phyloP scores from a whole-genome alignment of 1,140 invertebrate species.

The Dendrolimus kikuchii region DNA sequence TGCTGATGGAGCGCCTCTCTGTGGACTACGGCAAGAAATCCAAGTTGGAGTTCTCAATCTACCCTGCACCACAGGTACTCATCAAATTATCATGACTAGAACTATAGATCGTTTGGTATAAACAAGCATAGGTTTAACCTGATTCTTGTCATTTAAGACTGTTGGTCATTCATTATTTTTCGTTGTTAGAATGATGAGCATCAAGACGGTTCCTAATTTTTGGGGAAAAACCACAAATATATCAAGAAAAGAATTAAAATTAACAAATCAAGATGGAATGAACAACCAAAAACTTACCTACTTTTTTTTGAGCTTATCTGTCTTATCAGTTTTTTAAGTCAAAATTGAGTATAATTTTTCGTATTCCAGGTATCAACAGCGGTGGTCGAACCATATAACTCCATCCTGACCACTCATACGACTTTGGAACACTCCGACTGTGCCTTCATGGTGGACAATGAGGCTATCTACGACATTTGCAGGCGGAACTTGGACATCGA shows the following conservation, averaged over 20 bases:
- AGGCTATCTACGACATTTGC: conserved; percentile 94
- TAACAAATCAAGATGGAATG: too few relatives aligned
- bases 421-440: conserved; percentile 87
- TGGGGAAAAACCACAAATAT: too few relatives aligned
- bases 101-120: too few relatives aligned
- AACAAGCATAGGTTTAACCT: too few relatives aligned
- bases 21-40: conserved; percentile 88
- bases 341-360: not conserved
- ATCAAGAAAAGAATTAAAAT: too few relatives aligned
- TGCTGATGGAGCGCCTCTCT: conserved; percentile 86
- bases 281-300: too few relatives aligned
- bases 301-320: too few relatives aligned
- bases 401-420: conserved; percentile 85
- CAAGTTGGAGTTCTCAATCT: conserved; percentile 88
- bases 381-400: conserved; percentile 91
- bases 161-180: too few relatives aligned
- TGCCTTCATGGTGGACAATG: conserved; percentile 92
- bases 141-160: too few relatives aligned
- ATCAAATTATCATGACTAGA: not conserved
- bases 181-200: too few relatives aligned
- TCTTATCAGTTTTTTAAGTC: not conserved
- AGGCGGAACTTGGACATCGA: conserved; percentile 90
- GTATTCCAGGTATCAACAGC: conserved; percentile 79
- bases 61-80: conserved; percentile 87
- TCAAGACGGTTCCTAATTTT: too few relatives aligned